These are phyloP conservation scores for Deroplatys truncata DNA, from an alignment of 2,888 invertebrate species.

Conservation along the genomic window DNA sequence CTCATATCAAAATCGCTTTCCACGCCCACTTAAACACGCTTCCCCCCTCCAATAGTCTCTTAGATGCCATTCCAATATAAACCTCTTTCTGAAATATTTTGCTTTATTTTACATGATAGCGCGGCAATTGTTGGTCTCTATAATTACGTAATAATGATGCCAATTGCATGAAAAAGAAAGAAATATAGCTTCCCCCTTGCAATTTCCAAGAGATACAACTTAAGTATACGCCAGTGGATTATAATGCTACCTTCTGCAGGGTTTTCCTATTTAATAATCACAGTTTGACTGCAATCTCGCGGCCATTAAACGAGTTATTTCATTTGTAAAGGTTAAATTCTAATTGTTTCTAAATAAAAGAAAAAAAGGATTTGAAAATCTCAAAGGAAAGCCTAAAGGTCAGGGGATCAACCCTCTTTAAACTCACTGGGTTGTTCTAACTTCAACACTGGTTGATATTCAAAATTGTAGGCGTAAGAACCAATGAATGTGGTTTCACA, in stretches of 20 bases:
- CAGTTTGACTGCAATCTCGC: not conserved
- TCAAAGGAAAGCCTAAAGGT: not conserved
- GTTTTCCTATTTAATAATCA: not conserved
- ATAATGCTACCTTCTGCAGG: not conserved
- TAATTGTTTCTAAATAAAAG: not conserved
- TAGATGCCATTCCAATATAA: not conserved
- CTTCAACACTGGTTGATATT: too few species aligned
- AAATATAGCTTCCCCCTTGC: not conserved
- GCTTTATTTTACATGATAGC: not conserved
- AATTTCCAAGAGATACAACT: not conserved
- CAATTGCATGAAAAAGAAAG: not conserved
- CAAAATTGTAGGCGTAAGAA: too few species aligned
- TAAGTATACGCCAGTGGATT: not conserved
- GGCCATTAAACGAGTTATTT: not conserved
- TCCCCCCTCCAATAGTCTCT: not conserved
- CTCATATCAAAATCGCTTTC: conserved; percentile 4
- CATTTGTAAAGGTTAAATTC: not conserved
- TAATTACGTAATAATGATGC: not conserved
- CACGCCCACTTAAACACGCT: conserved; percentile 1
- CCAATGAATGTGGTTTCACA: too few species aligned
- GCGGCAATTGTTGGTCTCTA: not conserved
- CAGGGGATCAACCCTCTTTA: not conserved
- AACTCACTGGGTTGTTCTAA: not conserved
- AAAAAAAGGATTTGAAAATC: not conserved
- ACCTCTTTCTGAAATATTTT: not conserved